These are phyloP conservation scores for Stenoptilia bipunctidactyla DNA, from an alignment of 2,888 invertebrate genomes.

Conservation along the genomic window DNA sequence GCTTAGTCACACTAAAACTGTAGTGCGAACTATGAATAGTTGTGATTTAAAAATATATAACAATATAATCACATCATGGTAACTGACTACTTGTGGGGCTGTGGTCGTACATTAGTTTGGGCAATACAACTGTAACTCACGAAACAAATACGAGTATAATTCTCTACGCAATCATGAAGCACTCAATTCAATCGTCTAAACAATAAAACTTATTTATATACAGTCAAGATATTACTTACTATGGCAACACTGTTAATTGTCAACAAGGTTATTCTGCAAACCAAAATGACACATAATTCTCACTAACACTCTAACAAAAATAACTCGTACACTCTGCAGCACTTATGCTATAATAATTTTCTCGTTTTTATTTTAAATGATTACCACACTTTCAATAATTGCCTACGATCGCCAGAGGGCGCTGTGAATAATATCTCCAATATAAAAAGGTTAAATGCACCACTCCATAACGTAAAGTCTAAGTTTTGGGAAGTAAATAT, in stretches of 20 bases:
- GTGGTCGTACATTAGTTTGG: conserved; percentile 12
- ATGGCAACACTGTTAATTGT: conserved; percentile 67
- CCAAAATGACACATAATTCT: conserved; percentile 45
- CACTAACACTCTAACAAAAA: conserved; percentile 51
- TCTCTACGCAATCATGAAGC: conserved; percentile 29
- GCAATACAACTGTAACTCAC: conserved; percentile 26
- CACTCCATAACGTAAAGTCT: conserved; percentile 55
- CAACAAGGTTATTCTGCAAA: conserved; percentile 61
- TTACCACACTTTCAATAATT: background rate
- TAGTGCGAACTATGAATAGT: conserved; percentile 23
- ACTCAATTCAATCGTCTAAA: conserved; percentile 44
- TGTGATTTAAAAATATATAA: conserved; percentile 55
- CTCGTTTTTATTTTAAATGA: background rate
- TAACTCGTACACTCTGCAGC: conserved; percentile 24
- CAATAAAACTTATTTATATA: conserved; percentile 61
- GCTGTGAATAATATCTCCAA: conserved; percentile 38
- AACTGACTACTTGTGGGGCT: conserved; percentile 42
- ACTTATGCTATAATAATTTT: conserved; percentile 13
- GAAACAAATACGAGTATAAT: conserved; percentile 23
- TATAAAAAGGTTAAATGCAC: conserved; percentile 65
- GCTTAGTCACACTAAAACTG: background rate
- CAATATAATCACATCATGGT: conserved; percentile 54
- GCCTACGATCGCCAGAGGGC: background rate
- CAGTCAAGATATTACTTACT: conserved; percentile 64
- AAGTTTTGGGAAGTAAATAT: conserved; percentile 67